Base-by-base conservation (phyloP, 2,888 invertebrate genomes). In the Chloroclysta siterata region DNA sequence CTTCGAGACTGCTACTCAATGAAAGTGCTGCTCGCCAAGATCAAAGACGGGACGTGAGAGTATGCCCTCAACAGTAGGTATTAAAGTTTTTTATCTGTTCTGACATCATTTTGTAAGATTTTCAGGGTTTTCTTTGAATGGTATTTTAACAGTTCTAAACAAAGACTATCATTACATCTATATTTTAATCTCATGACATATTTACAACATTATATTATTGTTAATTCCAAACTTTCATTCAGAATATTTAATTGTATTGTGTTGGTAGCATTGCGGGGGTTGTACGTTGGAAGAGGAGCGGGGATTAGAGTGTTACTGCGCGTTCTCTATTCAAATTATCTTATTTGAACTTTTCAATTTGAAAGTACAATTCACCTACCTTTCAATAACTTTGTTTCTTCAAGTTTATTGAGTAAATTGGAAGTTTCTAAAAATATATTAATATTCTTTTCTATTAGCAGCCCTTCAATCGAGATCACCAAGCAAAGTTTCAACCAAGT, bases 1-100 rank as follows among this genome's bases (percentile, higher is more conserved):
- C 14, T 28, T 57, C 42, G 5, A 58, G 58, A 36, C 54, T 47
- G 42, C 54, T 64, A 56, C 64, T 65, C 64, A 60, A 46, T 50
- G 42, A 14, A 53, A 55, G 55, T 48, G 60, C 52, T 52, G 47
- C 52, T 60, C 28, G 17, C n/a, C 42, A 48, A 62, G 59, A 62
- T 59, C 62, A 61, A 59, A 61, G 59, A 29, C 46, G 22, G 17
- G 11, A n/a, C 53, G 6, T 22, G 7, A 48, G 15, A 55, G n/a
- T 13, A 22, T 3, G 11, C 11, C 28, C 41, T 58, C 14, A 58
- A 28, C 53, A 3, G n/a, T n/a, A n/a, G 53, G 46, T 46, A 39
- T 41, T 53, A 54, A 52, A 48, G 63, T n/a, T 63, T 61, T 54
- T 53, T 48, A 33, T 33, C 33, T 33, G 5, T 22, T 17, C 15